Evolutionary conservation across 1,140 invertebrate species (phyloP), one percentile per base, ranked within the genome.

Genomic region (Papilio glaucus): DNA sequence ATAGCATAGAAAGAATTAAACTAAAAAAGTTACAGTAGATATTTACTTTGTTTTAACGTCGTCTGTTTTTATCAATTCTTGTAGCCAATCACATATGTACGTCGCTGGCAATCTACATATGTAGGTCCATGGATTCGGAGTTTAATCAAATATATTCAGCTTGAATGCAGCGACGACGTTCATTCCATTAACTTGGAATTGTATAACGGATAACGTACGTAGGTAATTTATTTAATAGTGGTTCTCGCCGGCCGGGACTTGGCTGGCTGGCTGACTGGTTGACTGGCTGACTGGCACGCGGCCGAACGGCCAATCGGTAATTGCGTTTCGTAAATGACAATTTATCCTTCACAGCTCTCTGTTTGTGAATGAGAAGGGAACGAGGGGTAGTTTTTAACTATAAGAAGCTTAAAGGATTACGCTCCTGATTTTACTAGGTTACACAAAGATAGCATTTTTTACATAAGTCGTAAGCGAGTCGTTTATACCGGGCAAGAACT

Each of bases 141-240:
- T 63, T 39, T 38, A 63, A 63, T 63, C 33, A 26, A 61, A 63
- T 63, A 38, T 63, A 63, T 63, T 63, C 61, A 39, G 61, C 33
- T 63, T 63, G 61, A 63, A 33, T 63, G 61, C 61, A 63, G 29
- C 33, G 61, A 39, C 61, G 37, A 63, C 61, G 61, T 38, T 39
- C 60, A 61, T 37, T 63, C 61, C 61, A 63, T 63, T 63, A 63
- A 37, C 61, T 63, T 18, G n/a, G 61, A 63, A 63, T 39, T 63
- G 61, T 63, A 63, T 37, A 38, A 38, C 33, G 29, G 33, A 38
- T 63, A 63, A 63, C 61, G 37, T 63, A 63, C 61, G 61, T 63
- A 63, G 13, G 61, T 63, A 63, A 63, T 63, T 63, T 63, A 63
- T 63, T 63, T 63, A 38, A 38, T 63, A 63, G 61, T 63, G 15